Percentiles rank a stretch among this genome's conserved stretches.
phyloP scores from a whole-genome alignment of 2,888 invertebrate species.

The Sminthurinus aureus region DNA sequence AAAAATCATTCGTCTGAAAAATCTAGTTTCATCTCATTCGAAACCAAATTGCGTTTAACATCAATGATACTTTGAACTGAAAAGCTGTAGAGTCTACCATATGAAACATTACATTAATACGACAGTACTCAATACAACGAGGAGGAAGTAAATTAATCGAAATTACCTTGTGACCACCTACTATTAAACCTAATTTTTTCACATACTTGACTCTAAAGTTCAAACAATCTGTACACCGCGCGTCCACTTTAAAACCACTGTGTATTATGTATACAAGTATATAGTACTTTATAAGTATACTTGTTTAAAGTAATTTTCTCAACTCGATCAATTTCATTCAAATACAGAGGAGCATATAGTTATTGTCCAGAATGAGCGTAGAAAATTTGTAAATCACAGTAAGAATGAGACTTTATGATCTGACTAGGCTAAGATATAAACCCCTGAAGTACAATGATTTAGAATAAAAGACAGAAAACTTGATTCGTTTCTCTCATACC shows the following conservation, averaged over 20 bases:
- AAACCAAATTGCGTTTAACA: not conserved
- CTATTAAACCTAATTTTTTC: not conserved
- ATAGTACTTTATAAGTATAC: not conserved
- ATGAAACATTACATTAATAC: not conserved
- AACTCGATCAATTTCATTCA: not conserved
- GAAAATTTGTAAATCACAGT: no score
- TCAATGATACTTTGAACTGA: not conserved
- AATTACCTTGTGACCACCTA: slow-evolving; percentile 14
- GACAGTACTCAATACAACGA: not conserved
- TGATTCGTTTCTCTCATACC: no score
- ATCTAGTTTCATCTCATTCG: slow-evolving; percentile 1
- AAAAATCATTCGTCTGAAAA: not conserved
- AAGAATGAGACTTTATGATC: no score
- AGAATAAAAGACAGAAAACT: no score
- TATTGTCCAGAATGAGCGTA: not conserved
- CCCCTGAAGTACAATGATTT: no score
- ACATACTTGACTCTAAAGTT: not conserved
- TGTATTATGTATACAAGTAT: not conserved
- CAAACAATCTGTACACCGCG: not conserved
- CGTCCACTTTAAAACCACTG: not conserved
- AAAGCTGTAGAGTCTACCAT: not conserved
- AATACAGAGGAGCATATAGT: not conserved
- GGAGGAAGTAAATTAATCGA: slow-evolving; percentile 21
- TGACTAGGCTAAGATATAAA: no score
- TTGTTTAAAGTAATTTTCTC: not conserved